A percentile compares a stretch with the other conserved stretches of the same genome.
These are phyloP conservation scores for Platorchestia sp. DNA, from an alignment of 1,140 invertebrate species.

Conservation along the genomic window DNA sequence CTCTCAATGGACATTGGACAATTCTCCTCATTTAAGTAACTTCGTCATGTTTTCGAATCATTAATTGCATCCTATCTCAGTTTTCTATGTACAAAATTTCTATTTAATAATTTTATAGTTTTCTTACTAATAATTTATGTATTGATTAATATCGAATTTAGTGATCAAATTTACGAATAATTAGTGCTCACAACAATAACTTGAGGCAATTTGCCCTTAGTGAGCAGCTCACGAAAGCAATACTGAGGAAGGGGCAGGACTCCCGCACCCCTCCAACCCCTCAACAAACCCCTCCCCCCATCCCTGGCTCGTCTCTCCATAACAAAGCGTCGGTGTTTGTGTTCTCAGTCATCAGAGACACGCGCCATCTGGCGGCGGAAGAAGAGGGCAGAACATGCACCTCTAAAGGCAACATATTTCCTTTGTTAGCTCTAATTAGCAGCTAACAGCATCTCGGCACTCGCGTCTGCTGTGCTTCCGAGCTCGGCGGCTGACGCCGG, in stretches of 20 bases:
- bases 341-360: background rate
- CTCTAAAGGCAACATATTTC: background rate
- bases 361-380: background rate
- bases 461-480: too few species aligned
- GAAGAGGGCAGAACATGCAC: background rate
- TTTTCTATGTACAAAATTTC: too few species aligned
- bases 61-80: too few species aligned
- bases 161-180: too few species aligned
- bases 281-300: background rate
- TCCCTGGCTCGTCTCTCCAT: background rate
- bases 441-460: background rate
- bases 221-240: background rate
- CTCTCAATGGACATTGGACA: too few species aligned
- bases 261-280: too few species aligned
- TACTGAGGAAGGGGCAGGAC: background rate
- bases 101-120: too few species aligned
- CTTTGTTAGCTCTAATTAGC: background rate
- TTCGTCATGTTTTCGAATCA: too few species aligned
- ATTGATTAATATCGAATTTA: too few species aligned
- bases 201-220: background rate
- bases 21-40: too few species aligned
- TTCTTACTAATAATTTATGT: too few species aligned
- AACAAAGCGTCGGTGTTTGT: constrained; percentile 22
- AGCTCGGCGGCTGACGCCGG: too few species aligned
- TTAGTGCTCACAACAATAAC: background rate